Evolutionary conservation across 1,140 invertebrate species (phyloP).

Genomic region (Calycopis cecrops): DNA sequence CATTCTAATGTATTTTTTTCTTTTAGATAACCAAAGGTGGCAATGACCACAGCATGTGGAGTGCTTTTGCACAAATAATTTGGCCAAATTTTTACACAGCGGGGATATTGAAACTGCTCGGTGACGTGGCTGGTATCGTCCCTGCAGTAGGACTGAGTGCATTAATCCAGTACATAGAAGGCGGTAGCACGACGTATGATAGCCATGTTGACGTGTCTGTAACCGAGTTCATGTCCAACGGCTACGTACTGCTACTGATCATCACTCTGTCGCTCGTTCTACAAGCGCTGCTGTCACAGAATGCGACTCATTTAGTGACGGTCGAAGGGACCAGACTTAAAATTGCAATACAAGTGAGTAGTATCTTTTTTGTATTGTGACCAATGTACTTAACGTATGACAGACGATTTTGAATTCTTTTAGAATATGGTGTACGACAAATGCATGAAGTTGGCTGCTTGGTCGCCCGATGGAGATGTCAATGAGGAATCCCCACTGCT

Average conservation of each 20-base stretch:
- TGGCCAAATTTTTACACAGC: slow-evolving; percentile 84
- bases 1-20: no score
- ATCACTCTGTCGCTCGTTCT: slow-evolving; percentile 83
- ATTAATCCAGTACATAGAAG: slow-evolving; percentile 81
- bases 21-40: slow-evolving; percentile 37
- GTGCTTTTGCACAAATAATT: slow-evolving; percentile 81
- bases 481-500: slow-evolving; percentile 44
- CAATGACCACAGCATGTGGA: slow-evolving; percentile 69
- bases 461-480: slow-evolving; percentile 67
- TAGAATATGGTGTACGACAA: slow-evolving; percentile 81
- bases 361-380: slow-evolving; percentile 7
- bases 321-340: slow-evolving; percentile 88
- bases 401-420: slow-evolving; percentile 23
- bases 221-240: slow-evolving; percentile 82
- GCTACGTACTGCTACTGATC: slow-evolving; percentile 84
- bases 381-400: background rate
- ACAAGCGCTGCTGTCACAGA: slow-evolving; percentile 89
- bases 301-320: slow-evolving; percentile 87
- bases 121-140: slow-evolving; percentile 85
- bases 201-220: slow-evolving; percentile 40
- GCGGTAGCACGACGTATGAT: slow-evolving; percentile 28
- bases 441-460: slow-evolving; percentile 63
- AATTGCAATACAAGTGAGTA: slow-evolving; percentile 83
- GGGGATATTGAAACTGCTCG: slow-evolving; percentile 84
- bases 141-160: slow-evolving; percentile 85